Base-by-base conservation (phyloP, 1,140 invertebrate genomes). In the Lineus longissimus region DNA sequence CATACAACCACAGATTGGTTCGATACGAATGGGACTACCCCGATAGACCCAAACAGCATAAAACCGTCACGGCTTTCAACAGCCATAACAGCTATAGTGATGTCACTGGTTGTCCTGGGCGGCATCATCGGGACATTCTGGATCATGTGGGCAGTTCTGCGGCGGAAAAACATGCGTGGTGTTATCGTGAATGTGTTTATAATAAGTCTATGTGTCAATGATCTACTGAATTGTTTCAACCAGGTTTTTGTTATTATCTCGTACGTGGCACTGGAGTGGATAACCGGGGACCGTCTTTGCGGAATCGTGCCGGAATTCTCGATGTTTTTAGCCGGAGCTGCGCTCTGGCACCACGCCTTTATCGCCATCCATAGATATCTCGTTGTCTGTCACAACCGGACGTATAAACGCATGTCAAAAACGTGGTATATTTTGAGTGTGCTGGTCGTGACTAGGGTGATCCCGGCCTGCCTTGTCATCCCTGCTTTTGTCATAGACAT, bases 341-440 rank as follows among this genome's bases (percentile, higher is more conserved):
- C 77, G 2, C 61, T 82, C 6, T 81, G 78, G 78, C 80, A 82
- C 65, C 77, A 79, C 25, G 77, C 73, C 19, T 70, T 82, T 17
- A 81, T 82, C 31, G 77, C 77, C 45, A 76, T 82, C 19, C 79
- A 82, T 66, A 71, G 80, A 4, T 75, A 79, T 27, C 70, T 82
- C 40, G 78, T 82, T 2, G 80, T 82, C 13, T 75, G 77, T 30
- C 77, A 78, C 58, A 78, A 80, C 63, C 72, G 69, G 55, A 76
- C 76, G 59, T 78, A 81, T 66, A 76, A 77, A 65, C 76, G 74
- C 54, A 76, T 81, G 54, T 77, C 76, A 17, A 80, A 79, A 57
- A 74, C 71, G 25, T 70, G 71, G 17, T 82, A 82, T 64, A 74
- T 73, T 6, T 70, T 75, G 22, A 74, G 80, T 47, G 73, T 80